These are phyloP conservation scores for Lasioglossum malachurum DNA, from an alignment of 2,888 invertebrate species.

Conservation along the genomic window DNA sequence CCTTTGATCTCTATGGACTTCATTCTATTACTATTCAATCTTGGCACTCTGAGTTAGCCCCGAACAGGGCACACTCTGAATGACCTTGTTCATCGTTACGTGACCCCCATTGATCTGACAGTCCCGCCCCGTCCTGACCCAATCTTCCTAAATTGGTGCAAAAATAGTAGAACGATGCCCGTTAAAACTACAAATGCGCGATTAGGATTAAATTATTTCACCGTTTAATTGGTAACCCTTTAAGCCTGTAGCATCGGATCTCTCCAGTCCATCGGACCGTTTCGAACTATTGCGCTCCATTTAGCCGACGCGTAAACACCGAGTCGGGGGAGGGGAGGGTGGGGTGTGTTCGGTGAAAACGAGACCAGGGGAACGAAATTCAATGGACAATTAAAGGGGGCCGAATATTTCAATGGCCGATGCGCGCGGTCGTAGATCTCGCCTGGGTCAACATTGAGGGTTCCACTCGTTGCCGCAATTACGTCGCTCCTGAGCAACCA, in stretches of 20 bases:
- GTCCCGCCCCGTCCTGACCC: too few relatives aligned
- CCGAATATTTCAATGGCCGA: constrained; percentile 39
- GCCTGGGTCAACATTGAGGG: constrained; percentile 40
- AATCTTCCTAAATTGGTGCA: too few relatives aligned
- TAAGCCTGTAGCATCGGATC: not conserved
- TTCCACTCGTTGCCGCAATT: constrained; percentile 68
- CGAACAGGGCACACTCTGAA: too few relatives aligned
- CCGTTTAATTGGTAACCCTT: not conserved
- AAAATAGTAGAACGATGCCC: not conserved
- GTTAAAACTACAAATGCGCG: not conserved
- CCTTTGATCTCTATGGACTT: too few relatives aligned
- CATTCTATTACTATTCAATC: too few relatives aligned
- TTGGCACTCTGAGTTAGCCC: too few relatives aligned
- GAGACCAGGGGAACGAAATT: constrained; percentile 22
- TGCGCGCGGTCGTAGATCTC: constrained; percentile 29
- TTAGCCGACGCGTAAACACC: not conserved
- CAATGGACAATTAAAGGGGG: constrained; percentile 31
- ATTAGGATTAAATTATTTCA: not conserved
- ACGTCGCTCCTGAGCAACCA: constrained; percentile 75
- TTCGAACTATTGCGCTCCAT: constrained; percentile 18
- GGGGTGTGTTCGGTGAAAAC: not conserved
- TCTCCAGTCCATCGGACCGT: not conserved
- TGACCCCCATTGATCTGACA: too few relatives aligned
- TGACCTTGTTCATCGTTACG: too few relatives aligned
- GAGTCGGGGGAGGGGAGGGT: not conserved